Percentiles rank a stretch among this genome's conserved stretches.
Conservation (phyloP, 2,888 invertebrate species). For the Erebia aethiops region DNA sequence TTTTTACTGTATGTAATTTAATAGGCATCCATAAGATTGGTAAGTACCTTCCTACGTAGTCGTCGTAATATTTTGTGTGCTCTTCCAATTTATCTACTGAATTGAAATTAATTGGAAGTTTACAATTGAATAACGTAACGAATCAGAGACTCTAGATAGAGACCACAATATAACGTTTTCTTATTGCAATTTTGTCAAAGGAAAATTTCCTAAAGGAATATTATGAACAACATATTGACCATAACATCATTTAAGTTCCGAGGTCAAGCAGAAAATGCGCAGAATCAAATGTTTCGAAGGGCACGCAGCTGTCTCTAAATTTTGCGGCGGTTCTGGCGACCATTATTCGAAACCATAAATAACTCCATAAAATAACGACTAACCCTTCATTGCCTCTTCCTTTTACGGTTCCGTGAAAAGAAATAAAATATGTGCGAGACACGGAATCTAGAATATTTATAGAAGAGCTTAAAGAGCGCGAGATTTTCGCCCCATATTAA, state of each 20-base stretch:
- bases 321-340: conserved; percentile 55
- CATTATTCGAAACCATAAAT: conserved; percentile 79
- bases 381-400: conserved; percentile 82
- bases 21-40: too few species aligned
- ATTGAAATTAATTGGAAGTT: too few species aligned
- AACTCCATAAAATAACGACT: conserved; percentile 73
- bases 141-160: too few species aligned
- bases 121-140: too few species aligned
- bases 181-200: conserved; percentile 2
- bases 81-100: too few species aligned
- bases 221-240: conserved; percentile 18
- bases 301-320: conserved; percentile 66
- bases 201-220: not conserved
- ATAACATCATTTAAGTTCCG: conserved; percentile 24
- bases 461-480: too few species aligned
- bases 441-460: too few species aligned
- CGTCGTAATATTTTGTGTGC: too few species aligned
- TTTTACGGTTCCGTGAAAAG: conserved; percentile 80
- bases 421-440: conserved; percentile 78
- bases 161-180: too few species aligned
- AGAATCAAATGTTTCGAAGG: conserved; percentile 50
- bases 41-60: too few species aligned
- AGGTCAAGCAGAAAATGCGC: conserved; percentile 36
- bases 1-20: too few species aligned
- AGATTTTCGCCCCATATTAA: too few species aligned